A percentile compares a stretch with the other conserved stretches of the same genome.
phyloP scores from a whole-genome alignment of 2,113 vertebrate species.

The Atlantisia rogersi region DNA sequence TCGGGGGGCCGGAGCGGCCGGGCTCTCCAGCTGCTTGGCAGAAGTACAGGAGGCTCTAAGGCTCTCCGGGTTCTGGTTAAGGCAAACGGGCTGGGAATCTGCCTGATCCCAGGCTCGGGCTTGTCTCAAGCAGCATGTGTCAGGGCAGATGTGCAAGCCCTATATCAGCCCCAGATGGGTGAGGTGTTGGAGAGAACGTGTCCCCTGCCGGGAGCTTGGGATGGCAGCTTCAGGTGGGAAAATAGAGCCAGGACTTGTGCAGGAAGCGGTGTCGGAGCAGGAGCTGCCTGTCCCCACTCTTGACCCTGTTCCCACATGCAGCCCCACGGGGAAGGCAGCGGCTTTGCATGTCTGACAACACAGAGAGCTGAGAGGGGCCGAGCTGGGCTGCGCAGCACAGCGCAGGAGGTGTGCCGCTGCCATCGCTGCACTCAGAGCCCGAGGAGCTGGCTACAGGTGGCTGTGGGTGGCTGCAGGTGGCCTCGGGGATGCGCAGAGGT shows the following conservation, averaged over 20 bases:
- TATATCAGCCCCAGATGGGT: not conserved
- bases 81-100: not conserved
- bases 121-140: not conserved
- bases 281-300: not conserved
- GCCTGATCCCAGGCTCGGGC: not conserved
- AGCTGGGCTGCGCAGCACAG: not conserved
- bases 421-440: fast-evolving
- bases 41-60: not conserved
- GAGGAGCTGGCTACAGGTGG: not conserved
- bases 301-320: not conserved
- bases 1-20: not conserved
- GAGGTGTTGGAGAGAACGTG: not conserved
- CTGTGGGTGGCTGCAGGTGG: not conserved
- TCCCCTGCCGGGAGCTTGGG: not conserved
- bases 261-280: not conserved
- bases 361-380: not conserved
- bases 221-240: not conserved
- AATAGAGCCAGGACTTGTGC: not conserved
- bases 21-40: not conserved
- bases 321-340: not conserved
- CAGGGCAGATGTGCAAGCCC: not conserved
- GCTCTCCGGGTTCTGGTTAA: not conserved
- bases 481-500: fast-evolving
- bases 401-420: not conserved
- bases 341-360: not conserved